Conservation (phyloP, 2,113 vertebrate species). For the Gymnobelideus leadbeateri region DNA sequence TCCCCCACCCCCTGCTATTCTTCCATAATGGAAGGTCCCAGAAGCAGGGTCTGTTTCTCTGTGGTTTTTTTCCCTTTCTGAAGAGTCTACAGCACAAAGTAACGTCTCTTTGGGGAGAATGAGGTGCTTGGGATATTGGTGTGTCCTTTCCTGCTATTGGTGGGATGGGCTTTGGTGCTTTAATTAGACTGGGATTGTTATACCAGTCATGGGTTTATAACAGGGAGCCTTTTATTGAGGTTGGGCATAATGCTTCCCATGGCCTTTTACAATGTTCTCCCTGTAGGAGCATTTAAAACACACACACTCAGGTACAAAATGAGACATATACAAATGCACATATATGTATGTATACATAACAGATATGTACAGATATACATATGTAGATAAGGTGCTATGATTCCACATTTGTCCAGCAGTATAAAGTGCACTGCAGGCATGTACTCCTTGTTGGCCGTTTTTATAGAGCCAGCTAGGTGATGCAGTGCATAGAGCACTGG, state of each 20-base stretch:
- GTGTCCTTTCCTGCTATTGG: conserved; percentile 39
- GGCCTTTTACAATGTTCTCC: background rate
- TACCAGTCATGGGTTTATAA: conserved; percentile 9
- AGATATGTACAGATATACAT: background rate
- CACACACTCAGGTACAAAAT: background rate
- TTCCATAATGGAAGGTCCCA: conserved; percentile 63
- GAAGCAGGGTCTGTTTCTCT: conserved; percentile 53
- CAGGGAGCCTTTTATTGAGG: conserved; percentile 38
- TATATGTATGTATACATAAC: background rate
- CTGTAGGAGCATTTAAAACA: background rate
- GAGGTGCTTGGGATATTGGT: background rate
- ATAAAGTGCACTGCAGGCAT: rapidly evolving
- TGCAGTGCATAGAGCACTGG: background rate
- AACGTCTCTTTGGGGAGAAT: conserved; percentile 54
- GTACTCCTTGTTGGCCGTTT: no score
- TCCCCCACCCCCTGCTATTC: conserved; percentile 12
- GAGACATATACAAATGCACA: conserved; percentile 1
- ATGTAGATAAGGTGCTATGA: background rate
- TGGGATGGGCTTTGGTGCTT: conserved; percentile 62
- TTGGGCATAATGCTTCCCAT: background rate
- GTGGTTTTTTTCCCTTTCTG: conserved; percentile 54
- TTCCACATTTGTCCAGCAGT: background rate
- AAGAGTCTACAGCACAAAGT: conserved; percentile 63
- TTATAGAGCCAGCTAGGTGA: background rate
- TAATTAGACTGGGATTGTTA: conserved; percentile 34